These are phyloP conservation scores for Pseudorhombus dupliciocellatus DNA, from an alignment of 2,113 vertebrate genomes.

Conservation along the genomic window DNA sequence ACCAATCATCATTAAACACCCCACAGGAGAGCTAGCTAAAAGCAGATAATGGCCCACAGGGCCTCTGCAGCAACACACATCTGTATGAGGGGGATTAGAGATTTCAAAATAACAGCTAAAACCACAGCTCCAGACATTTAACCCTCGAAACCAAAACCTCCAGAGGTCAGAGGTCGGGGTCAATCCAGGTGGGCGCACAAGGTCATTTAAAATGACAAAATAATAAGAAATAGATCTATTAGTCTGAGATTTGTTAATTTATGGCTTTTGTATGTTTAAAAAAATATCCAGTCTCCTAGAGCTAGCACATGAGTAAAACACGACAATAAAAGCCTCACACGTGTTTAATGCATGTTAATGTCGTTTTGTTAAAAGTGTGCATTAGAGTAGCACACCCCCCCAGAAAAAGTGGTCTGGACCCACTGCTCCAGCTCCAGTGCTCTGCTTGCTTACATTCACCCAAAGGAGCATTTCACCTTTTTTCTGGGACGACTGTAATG, in stretches of 20 bases:
- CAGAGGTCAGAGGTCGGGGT: neutral
- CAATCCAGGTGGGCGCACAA: too few species aligned
- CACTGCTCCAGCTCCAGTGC: neutral
- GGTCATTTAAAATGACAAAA: too few species aligned
- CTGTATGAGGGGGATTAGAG: constrained; percentile 24
- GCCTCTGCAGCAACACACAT: constrained; percentile 25
- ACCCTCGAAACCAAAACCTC: too few species aligned
- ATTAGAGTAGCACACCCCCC: too few species aligned
- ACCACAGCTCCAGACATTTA: neutral
- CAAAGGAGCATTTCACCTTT: constrained; percentile 37
- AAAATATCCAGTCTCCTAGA: too few species aligned
- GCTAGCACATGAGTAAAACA: too few species aligned
- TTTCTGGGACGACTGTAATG: constrained; percentile 48
- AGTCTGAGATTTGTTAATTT: too few species aligned
- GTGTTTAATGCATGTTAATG: too few species aligned
- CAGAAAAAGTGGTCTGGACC: too few species aligned
- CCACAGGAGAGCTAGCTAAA: constrained; percentile 41
- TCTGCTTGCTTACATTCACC: too few species aligned
- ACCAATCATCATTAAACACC: constrained; percentile 29
- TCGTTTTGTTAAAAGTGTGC: too few species aligned
- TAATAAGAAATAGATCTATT: too few species aligned
- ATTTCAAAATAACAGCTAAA: constrained; percentile 4
- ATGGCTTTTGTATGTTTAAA: neutral
- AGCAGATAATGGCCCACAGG: constrained; percentile 12
- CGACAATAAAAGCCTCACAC: neutral